Evolutionary conservation across 2,113 vertebrate species (phyloP).

Genomic region (Cyanoramphus novaezelandiae): DNA sequence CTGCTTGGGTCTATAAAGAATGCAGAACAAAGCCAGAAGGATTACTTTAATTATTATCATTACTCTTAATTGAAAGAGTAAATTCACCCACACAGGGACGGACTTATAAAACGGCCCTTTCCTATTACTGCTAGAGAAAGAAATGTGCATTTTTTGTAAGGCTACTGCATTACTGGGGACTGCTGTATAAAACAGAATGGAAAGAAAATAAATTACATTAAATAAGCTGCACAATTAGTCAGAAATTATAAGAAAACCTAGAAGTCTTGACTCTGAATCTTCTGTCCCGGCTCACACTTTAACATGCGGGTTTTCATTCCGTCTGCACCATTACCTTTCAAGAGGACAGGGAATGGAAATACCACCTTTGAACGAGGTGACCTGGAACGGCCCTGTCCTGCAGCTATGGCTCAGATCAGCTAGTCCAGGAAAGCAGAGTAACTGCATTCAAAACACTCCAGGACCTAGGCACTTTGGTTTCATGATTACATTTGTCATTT

Average conservation of each 20-base stretch:
- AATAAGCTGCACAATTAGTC: not conserved
- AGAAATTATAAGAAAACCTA: not conserved
- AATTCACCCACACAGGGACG: not conserved
- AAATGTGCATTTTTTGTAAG: not conserved
- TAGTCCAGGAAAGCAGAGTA: not conserved
- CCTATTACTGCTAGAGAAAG: not conserved
- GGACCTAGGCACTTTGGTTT: not conserved
- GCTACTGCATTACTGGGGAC: not conserved
- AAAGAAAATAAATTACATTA: not conserved
- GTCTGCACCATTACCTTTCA: not conserved
- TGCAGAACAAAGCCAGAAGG: not conserved
- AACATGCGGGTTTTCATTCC: not conserved
- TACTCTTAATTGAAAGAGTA: not conserved
- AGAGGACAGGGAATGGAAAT: not conserved
- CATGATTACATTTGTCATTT: not conserved
- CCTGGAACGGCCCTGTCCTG: not conserved
- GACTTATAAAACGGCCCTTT: not conserved
- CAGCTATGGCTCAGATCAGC: accelerated
- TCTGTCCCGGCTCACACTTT: not conserved
- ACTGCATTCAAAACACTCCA: not conserved
- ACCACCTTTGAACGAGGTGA: not conserved
- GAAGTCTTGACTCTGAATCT: not conserved
- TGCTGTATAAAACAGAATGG: not conserved
- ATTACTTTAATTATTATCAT: not conserved
- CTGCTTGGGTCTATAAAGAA: not conserved